These are phyloP conservation scores for Manis pentadactyla DNA, from an alignment of 2,797 vertebrate species.

Conservation along the genomic window DNA sequence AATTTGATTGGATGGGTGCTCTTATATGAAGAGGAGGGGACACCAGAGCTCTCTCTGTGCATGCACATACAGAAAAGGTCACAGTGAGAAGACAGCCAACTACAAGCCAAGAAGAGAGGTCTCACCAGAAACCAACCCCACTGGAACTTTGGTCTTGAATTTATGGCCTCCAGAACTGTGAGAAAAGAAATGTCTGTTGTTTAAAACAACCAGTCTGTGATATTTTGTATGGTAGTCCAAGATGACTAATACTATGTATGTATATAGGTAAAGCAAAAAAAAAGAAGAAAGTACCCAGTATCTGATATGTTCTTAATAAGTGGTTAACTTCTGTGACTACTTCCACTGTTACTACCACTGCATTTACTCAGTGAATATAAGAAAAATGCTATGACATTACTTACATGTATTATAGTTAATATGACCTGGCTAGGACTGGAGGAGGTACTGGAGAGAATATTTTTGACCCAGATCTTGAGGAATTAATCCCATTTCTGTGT, in stretches of 20 bases:
- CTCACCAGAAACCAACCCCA: background rate
- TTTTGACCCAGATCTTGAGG: background rate
- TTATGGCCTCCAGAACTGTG: background rate
- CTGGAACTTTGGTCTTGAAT: background rate
- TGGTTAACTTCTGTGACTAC: background rate
- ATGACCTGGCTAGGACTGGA: background rate
- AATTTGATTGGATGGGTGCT: background rate
- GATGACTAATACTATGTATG: background rate
- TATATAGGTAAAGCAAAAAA: background rate
- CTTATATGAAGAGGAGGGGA: background rate
- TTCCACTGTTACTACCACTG: background rate
- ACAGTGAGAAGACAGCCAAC: background rate
- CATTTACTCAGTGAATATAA: background rate
- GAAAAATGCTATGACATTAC: background rate
- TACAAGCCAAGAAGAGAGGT: background rate
- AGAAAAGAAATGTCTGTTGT: background rate
- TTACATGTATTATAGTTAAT: background rate
- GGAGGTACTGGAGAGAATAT: background rate
- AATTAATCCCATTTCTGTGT: background rate
- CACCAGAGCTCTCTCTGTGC: background rate
- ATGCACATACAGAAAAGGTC: background rate
- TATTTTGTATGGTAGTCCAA: background rate
- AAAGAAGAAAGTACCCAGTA: too few relatives aligned
- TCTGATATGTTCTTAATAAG: background rate
- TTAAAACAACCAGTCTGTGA: background rate